Percentiles rank a stretch among this genome's conserved stretches.
Conservation (phyloP, 2,113 vertebrate genomes). For the Mustela lutreola region DNA sequence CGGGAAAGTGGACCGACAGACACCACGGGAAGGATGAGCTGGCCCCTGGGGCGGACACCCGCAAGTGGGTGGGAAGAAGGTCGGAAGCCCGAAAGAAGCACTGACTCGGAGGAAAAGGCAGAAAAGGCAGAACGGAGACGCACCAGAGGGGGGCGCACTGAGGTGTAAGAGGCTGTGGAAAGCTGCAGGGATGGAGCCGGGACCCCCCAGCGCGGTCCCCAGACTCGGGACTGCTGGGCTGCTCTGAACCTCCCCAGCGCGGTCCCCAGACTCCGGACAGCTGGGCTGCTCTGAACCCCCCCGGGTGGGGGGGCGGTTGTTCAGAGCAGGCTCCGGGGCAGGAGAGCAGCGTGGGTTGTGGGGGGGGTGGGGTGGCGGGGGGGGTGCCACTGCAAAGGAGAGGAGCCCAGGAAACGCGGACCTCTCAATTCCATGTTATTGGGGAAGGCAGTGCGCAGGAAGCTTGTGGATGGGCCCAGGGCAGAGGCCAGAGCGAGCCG, state of each 20-base stretch:
- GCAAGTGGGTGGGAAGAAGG: not conserved
- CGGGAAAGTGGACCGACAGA: not conserved
- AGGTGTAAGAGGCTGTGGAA: not conserved
- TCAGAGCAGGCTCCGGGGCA: not conserved
- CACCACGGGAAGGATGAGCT: not conserved
- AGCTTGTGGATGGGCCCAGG: not conserved
- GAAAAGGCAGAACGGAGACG: not conserved
- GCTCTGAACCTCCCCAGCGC: too few species aligned
- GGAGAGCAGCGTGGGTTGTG: not conserved
- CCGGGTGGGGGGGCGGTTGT: too few species aligned
- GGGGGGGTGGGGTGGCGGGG: too few species aligned
- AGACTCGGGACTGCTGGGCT: too few species aligned
- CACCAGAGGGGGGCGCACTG: not conserved
- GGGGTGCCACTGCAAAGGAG: too few species aligned
- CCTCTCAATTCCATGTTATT: not conserved
- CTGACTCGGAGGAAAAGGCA: not conserved
- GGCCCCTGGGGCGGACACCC: not conserved
- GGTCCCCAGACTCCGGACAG: too few species aligned
- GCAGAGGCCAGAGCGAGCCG: not conserved
- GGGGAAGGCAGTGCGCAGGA: not conserved
- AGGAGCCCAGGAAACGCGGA: not conserved
- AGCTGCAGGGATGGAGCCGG: not conserved
- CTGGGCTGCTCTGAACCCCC: too few species aligned
- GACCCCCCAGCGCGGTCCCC: not conserved
- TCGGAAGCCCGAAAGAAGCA: not conserved